Evolutionary conservation across 2,888 invertebrate species (phyloP).

Genomic region (Exephanes ischioxanthus): DNA sequence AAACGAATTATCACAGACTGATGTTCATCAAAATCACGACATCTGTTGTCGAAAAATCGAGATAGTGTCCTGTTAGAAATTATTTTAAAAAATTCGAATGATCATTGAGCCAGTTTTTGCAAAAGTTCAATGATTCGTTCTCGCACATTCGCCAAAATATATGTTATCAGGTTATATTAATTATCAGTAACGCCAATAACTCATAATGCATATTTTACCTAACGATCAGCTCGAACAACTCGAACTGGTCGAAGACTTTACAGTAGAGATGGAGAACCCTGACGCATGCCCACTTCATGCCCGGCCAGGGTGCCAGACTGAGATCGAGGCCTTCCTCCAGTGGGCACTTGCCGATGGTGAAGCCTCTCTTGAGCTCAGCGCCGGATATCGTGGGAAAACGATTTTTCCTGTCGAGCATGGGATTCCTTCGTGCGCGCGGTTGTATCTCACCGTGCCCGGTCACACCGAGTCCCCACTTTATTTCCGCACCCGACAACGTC

Average conservation of each 20-base stretch:
- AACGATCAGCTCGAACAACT: conserved; percentile 92
- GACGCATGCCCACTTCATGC: conserved; percentile 93
- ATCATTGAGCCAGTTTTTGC: background rate
- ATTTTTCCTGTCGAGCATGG: conserved; percentile 81
- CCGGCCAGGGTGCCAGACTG: conserved; percentile 91
- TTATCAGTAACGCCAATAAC: background rate
- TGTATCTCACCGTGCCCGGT: conserved; percentile 56
- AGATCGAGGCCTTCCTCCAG: conserved; percentile 85
- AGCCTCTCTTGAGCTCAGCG: conserved; percentile 79
- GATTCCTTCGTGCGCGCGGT: conserved; percentile 73
- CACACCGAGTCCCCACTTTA: conserved; percentile 73
- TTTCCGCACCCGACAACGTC: conserved; percentile 81
- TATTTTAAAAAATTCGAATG: background rate
- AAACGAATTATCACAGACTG: too few relatives aligned
- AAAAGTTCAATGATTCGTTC: background rate
- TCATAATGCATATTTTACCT: conserved; percentile 86
- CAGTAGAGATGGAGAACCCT: conserved; percentile 94
- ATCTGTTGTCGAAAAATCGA: too few relatives aligned
- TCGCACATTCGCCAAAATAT: background rate
- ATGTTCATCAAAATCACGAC: too few relatives aligned
- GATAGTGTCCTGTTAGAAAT: too few relatives aligned
- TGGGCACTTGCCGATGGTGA: conserved; percentile 84
- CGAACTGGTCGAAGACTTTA: conserved; percentile 94
- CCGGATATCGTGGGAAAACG: conserved; percentile 82
- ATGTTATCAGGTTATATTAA: background rate